phyloP scores from a whole-genome alignment of 2,113 vertebrate genomes.

The Tychaedon coryphoeus region DNA sequence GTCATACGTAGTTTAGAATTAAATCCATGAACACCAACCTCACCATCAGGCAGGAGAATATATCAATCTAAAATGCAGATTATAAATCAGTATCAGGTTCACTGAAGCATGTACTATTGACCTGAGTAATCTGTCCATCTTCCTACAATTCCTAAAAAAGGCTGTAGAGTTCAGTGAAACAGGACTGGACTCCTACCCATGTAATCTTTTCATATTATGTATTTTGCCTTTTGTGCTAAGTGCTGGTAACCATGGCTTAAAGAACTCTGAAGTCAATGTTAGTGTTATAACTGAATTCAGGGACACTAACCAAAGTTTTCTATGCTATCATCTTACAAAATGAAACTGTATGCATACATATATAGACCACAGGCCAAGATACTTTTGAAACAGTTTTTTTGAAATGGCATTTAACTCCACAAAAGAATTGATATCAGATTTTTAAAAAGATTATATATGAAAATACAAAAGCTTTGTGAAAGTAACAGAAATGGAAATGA shows the following conservation, averaged over 20 bases:
- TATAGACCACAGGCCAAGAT: not conserved
- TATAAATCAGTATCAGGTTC: not conserved
- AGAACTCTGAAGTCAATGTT: not conserved
- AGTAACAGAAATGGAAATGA: constrained; percentile 18
- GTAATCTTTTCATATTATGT: not conserved
- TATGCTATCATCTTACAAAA: not conserved
- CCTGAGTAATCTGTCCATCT: not conserved
- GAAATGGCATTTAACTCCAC: not conserved
- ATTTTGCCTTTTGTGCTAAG: not conserved
- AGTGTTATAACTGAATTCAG: not conserved
- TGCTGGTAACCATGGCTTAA: not conserved
- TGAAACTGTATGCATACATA: not conserved
- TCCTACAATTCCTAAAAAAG: not conserved
- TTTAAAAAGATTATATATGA: not conserved
- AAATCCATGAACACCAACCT: not conserved
- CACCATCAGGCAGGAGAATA: not conserved
- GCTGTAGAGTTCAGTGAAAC: not conserved
- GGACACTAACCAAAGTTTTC: not conserved
- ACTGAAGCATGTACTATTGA: not conserved
- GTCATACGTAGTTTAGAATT: not conserved
- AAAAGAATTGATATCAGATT: not conserved
- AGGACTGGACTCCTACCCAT: not conserved
- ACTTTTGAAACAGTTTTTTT: not conserved
- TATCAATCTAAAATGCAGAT: not conserved
- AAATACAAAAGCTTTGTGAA: not conserved